Evolutionary conservation across 1,140 invertebrate species (phyloP), one percentile per base, ranked within the genome.

Genomic region (Bombus huntii): DNA sequence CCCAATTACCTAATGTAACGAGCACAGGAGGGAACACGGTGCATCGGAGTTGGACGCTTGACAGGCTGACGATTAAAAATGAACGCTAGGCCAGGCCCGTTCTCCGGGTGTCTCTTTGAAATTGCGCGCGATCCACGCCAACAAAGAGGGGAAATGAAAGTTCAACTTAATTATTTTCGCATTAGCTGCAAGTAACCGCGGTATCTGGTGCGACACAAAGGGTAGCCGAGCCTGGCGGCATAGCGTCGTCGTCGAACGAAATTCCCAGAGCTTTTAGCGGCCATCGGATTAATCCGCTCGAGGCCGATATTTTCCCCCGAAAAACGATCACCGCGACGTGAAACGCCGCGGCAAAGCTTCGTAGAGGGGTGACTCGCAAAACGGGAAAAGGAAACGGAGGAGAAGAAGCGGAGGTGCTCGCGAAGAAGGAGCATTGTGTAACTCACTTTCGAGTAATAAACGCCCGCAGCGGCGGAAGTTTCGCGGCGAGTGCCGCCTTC

Each of bases 371-470:
- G 59, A n/a, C 47, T 22, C 18, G 34, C 31, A 12, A 37, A 25
- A 1, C 18, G 6, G 34, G 3, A 37, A 42, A 25, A 3, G n/a
- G 31, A 31, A 39, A 57, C 18, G 59, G 53, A 31, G 31, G 12
- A 12, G 62, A 72, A 47, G 75, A 62, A 62, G 42, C 59, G 9
- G 22, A 13, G 81, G 71, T 18, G 71, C 25, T 66, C 15, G 57
- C 42, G n/a, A 77, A 83, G 74, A 74, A 79, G 66, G 70, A 88
- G 75, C 77, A 90, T 82, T 87, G 53, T 83, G 66, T 88, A 88
- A 90, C 83, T 90, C 80, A 70, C 87, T 88, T 88, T 68, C 71
- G 47, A 62, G 80, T 83, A 88, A 90, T 83, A 87, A 90, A 88
- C 68, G 88, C 73, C 80, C 73, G 57, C 25, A 81, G 76, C 82